Base-by-base conservation (phyloP, 2,113 vertebrate genomes). In the Hucho hucho region DNA sequence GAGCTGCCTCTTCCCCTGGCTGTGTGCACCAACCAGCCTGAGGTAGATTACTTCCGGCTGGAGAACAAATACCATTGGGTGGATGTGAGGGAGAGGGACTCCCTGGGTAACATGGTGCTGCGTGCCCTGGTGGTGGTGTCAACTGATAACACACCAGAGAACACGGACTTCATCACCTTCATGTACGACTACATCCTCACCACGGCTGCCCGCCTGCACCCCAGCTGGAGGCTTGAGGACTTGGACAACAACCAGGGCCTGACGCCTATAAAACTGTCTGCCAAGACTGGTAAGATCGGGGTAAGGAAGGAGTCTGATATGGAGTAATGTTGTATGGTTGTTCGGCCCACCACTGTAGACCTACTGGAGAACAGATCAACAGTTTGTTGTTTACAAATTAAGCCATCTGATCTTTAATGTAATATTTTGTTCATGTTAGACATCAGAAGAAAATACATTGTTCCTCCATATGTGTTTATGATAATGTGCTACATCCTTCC, bases 1-100 rank as follows among this genome's bases (percentile, higher is more conserved):
- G 97, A 99, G 90, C 88, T 98, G 74, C 97, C 97, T 9, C 90
- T 99, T 63, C 98, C 96, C 24, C 86, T 99, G 86, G 97, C 97
- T 0, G 97, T 97, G 1, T 99, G 98, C 80, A 99, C 97, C 75
- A 99, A 98, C 93, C 98, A 99, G 87, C 93, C 94, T 26, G 90
- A 94, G 26, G 87, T 98, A 5, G 96, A 97, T 83, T 93, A 95
- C 81, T 97, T 94, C 86, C 94, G 98, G 72, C 89, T 99, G 84
- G 90, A 94, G 76, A 98, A 96, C 72, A 88, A 92, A 18, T 88
- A 92, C 87, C 92, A 94, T 61, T 78, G 78, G 0, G 95, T 95
- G 0, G 72, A 92, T 20, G 89, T 96, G 0, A 22, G 83, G 0
- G 71, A 91, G 64, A 79, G 49, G 22, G 98, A 99, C 84, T 95